Conservation (phyloP, 1,140 invertebrate genomes). For the Drosophila biarmipes region DNA sequence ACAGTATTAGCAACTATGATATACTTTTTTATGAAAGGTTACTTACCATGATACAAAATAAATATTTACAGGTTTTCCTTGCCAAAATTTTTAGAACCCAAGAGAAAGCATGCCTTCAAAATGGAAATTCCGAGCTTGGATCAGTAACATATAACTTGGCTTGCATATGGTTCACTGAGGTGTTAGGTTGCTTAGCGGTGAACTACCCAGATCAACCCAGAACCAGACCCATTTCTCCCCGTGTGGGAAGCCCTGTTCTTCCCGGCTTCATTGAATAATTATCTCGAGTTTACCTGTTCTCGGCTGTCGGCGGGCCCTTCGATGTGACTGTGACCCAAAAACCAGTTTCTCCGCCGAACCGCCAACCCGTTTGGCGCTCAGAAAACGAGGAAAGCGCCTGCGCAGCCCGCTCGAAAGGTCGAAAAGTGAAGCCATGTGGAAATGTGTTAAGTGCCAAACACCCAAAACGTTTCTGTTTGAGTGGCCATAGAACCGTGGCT, state of each 20-base stretch:
- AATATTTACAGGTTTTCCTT: too few species aligned
- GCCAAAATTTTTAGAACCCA: too few species aligned
- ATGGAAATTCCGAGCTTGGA: too few species aligned
- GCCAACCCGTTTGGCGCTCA: slow-evolving; percentile 60
- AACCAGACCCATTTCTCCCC: background rate
- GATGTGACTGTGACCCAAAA: slow-evolving; percentile 70
- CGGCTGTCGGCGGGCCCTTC: slow-evolving; percentile 49
- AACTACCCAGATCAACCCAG: background rate
- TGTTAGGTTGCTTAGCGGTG: background rate
- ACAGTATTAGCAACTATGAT: too few species aligned
- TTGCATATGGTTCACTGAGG: too few species aligned
- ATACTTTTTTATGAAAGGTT: too few species aligned
- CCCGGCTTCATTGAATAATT: slow-evolving; percentile 78
- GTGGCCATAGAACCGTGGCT: slow-evolving; percentile 20
- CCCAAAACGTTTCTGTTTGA: slow-evolving; percentile 19
- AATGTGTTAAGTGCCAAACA: slow-evolving; percentile 62
- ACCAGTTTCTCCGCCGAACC: slow-evolving; percentile 59
- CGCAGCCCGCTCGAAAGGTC: slow-evolving; percentile 21
- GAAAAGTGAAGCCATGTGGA: slow-evolving; percentile 44
- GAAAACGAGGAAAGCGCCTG: slow-evolving; percentile 36
- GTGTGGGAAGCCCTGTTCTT: slow-evolving; percentile 34
- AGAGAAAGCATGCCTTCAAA: too few species aligned
- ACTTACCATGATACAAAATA: too few species aligned
- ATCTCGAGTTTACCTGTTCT: slow-evolving; percentile 75
- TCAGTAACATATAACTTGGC: too few species aligned